Percentiles rank a stretch among this genome's conserved stretches.
Conservation (phyloP, 2,797 vertebrate species). For the Spondyliosoma cantharus region DNA sequence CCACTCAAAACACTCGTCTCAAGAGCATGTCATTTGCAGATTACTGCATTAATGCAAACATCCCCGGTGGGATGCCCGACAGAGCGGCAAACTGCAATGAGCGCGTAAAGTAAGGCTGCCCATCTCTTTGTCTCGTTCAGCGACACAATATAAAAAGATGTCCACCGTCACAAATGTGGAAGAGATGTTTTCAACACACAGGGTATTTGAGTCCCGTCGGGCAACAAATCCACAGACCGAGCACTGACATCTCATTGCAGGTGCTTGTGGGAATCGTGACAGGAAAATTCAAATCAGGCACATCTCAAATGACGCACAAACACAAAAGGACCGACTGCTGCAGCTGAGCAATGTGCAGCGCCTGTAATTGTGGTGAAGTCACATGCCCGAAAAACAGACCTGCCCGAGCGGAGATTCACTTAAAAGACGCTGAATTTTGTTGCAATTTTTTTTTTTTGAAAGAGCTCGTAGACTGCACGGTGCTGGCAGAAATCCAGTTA, state of each 20-base stretch:
- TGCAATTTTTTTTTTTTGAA: constrained; percentile 15
- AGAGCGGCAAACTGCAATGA: constrained; percentile 36
- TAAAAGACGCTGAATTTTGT: background rate
- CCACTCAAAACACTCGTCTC: constrained; percentile 49
- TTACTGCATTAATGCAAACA: constrained; percentile 61
- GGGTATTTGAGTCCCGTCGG: constrained; percentile 7
- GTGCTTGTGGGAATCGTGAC: constrained; percentile 55
- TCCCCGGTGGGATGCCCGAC: constrained; percentile 19
- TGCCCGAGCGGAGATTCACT: constrained; percentile 1
- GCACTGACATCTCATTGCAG: constrained; percentile 41
- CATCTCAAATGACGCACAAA: constrained; percentile 63
- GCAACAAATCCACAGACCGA: constrained; percentile 49
- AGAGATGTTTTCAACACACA: constrained; percentile 3
- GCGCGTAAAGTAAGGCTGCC: constrained; percentile 3
- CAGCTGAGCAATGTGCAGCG: constrained; percentile 9
- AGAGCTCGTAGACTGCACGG: constrained; percentile 1
- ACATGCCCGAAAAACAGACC: constrained; percentile 17
- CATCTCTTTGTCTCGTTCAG: background rate
- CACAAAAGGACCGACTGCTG: constrained; percentile 28
- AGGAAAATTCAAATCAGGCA: constrained; percentile 69
- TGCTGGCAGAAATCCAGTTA: constrained; percentile 32
- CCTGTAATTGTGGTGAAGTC: constrained; percentile 12
- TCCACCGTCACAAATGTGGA: constrained; percentile 1
- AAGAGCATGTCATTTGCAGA: constrained; percentile 55
- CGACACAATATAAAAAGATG: constrained; percentile 7